These are phyloP conservation scores for Chironomus striatipennis DNA, from an alignment of 1,140 invertebrate genomes.

Conservation along the genomic window DNA sequence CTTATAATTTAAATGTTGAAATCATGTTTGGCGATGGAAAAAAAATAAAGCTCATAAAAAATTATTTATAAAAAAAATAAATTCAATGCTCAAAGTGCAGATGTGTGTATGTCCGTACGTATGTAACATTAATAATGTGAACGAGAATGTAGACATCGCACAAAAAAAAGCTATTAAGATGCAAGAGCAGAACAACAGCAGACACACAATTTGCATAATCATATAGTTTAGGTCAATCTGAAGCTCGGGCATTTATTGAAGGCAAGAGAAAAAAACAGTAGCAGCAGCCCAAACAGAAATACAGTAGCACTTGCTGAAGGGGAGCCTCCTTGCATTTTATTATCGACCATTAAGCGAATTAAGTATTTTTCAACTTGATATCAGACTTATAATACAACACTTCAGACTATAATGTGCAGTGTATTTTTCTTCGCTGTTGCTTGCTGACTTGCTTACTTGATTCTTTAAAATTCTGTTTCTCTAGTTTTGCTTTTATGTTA, in stretches of 20 bases:
- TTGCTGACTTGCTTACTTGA: neutral
- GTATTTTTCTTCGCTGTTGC: neutral
- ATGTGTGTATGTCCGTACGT: neutral
- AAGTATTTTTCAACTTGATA: slow-evolving; percentile 3
- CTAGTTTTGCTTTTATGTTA: neutral
- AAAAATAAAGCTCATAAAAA: neutral
- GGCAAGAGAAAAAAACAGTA: neutral
- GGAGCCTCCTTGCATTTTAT: neutral
- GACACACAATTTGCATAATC: slow-evolving; percentile 23
- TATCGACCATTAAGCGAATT: slow-evolving; percentile 14
- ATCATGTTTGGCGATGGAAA: slow-evolving; percentile 7
- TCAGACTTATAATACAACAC: too few species aligned
- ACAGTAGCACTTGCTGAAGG: slow-evolving; percentile 18
- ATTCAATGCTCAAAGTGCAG: neutral
- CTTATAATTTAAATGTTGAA: neutral
- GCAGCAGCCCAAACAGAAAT: neutral
- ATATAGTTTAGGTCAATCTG: slow-evolving; percentile 23
- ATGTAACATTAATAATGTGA: neutral
- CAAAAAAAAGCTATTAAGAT: neutral
- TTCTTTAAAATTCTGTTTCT: neutral
- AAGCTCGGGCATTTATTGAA: neutral
- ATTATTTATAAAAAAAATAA: neutral
- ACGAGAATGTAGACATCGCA: neutral
- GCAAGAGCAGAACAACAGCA: slow-evolving; percentile 4
- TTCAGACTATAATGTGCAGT: neutral